Percentiles rank a stretch among this genome's conserved stretches.
Evolutionary conservation across 35 echinoderm and acorn worm species (phyloP).

Genomic region (Heliocidaris tuberculata): DNA sequence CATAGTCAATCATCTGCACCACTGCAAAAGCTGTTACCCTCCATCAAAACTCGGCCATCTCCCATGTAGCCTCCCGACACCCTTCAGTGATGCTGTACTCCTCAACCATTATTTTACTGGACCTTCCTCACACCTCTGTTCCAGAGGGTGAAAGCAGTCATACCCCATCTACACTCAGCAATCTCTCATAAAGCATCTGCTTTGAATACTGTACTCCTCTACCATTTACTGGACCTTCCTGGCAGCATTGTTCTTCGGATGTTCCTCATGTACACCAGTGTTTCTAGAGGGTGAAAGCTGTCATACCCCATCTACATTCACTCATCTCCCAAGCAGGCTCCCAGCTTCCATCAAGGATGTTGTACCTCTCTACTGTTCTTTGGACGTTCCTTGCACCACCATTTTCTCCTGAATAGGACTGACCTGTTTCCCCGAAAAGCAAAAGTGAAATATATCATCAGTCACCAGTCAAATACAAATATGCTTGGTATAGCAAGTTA

Average conservation of each 20-base stretch:
- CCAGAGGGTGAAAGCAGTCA: background rate
- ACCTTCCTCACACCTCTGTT: background rate
- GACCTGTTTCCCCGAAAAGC: background rate
- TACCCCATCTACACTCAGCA: background rate
- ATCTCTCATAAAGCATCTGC: background rate
- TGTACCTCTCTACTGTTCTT: slow-evolving; percentile 35
- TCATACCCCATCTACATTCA: slow-evolving; percentile 30
- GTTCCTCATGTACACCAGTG: background rate
- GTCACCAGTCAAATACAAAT: too few relatives aligned
- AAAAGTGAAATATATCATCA: too few relatives aligned
- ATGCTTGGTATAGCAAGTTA: too few relatives aligned
- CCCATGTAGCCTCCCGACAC: background rate
- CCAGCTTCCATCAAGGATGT: background rate
- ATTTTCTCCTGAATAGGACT: slow-evolving; percentile 30
- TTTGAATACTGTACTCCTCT: background rate
- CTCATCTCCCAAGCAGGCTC: slow-evolving; percentile 24
- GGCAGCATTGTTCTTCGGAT: background rate
- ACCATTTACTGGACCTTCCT: background rate
- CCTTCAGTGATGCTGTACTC: background rate
- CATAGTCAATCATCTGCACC: too few relatives aligned
- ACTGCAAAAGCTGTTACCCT: background rate
- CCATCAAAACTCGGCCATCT: background rate
- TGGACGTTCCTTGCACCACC: slow-evolving; percentile 40
- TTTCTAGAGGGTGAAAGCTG: background rate
- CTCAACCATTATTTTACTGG: background rate